Percentiles rank a stretch among this genome's conserved stretches.
Evolutionary conservation across 1,140 invertebrate genomes (phyloP).

Genomic region (Papilio polyxenes): DNA sequence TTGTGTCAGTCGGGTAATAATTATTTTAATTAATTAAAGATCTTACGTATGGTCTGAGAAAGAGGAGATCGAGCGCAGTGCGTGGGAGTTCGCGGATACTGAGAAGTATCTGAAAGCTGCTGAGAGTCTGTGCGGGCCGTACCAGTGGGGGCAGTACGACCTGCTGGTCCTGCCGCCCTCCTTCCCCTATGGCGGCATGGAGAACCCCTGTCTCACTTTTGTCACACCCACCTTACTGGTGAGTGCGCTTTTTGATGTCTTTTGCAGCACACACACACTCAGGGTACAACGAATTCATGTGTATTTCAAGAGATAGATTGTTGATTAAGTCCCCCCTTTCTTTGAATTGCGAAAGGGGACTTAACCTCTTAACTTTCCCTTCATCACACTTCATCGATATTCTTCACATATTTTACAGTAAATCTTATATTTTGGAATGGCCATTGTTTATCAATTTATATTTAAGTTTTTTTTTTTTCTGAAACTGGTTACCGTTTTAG

Average conservation of each 20-base stretch:
- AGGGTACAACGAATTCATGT: no score
- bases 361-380: no score
- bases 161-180: slow-evolving; percentile 95
- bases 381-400: no score
- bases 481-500: slow-evolving; percentile 44
- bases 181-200: slow-evolving; percentile 98
- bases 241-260: slow-evolving; percentile 35
- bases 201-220: slow-evolving; percentile 98
- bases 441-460: no score
- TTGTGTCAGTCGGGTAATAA: no score
- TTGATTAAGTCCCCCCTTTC: no score
- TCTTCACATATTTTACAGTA: no score
- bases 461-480: no score
- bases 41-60: slow-evolving; percentile 95
- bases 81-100: slow-evolving; percentile 94
- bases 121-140: slow-evolving; percentile 90
- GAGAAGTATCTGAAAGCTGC: slow-evolving; percentile 91
- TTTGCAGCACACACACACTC: no score
- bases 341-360: no score
- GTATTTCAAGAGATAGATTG: no score
- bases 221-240: slow-evolving; percentile 89
- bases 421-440: no score
- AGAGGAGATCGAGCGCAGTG: slow-evolving; percentile 90
- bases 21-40: slow-evolving; percentile 53
- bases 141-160: slow-evolving; percentile 94